Base-by-base conservation (phyloP, 2,113 vertebrate genomes). In the Rhipidura dahli region DNA sequence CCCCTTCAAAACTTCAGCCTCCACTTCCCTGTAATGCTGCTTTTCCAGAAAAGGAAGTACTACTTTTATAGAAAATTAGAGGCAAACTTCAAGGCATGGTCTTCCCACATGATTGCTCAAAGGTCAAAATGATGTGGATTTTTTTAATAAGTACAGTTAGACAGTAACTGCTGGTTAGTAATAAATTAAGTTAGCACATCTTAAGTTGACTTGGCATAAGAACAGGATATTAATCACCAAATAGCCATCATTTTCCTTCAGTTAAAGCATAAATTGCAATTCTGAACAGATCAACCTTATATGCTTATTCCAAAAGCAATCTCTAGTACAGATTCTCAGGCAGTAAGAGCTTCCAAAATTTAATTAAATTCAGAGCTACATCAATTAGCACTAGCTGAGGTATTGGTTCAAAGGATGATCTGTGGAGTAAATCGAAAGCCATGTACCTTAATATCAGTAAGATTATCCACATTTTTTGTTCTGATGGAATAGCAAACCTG, bases 331-430 rank as follows among this genome's bases (percentile, higher is more conserved):
- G 59, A 89, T 87, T 93, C 89, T 84, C 60, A 87, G 39, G 72
- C 76, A 89, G 64, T 27, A 60, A 92, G 44, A 83, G 56, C 64
- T 92, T 92, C 89, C 76, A 84, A 94, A 94, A 76, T 95, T 94
- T 94, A 92, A 96, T 91, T 94, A 92, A 89, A 94, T 92, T 82
- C 91, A 94, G 77, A 92, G 77, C 42, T 91, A 60, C 40, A 84
- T 82, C 87, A 94, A 83, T 94, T 92, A 92, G 53, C 44, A 56
- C 56, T 78, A 60, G 69, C 65, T 75, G 69, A 87, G 42, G 81
- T 81, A 26, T 51, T 68, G 13, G 51, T 91, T 57, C 69, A 91
- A 90, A 75, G 26, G 10, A 87, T 72, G 60, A 89, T 89, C 56
- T 87, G 64, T 60, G 37, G 49, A 91, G 51, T 75, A 84, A 83